Conservation (phyloP, 37 sponge, comb jelly and placozoan genomes). For the Cladorhizidae sp. region DNA sequence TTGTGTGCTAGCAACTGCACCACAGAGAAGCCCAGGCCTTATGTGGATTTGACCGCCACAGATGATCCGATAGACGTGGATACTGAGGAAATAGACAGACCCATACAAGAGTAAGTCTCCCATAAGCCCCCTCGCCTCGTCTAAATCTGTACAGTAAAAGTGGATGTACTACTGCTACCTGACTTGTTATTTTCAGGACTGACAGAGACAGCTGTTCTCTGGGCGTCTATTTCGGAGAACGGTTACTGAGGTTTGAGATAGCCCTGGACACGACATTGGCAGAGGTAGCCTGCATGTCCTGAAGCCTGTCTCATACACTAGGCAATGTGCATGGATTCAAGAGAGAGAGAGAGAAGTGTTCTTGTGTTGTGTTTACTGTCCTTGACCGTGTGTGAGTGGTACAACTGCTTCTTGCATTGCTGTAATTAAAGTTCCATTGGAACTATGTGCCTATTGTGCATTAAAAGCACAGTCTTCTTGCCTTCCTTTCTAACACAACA, state of each 20-base stretch:
- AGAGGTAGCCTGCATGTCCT: neutral
- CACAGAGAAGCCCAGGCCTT: neutral
- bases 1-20: too few relatives aligned
- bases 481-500: too few relatives aligned
- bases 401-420: too few relatives aligned
- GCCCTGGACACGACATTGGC: neutral
- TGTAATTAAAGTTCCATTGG: too few relatives aligned
- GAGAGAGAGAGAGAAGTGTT: too few relatives aligned
- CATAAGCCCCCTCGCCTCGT: neutral
- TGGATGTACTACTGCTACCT: neutral
- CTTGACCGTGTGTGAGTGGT: too few relatives aligned
- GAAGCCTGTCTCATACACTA: too few relatives aligned
- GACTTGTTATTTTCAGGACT: neutral
- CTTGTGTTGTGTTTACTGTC: too few relatives aligned
- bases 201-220: neutral
- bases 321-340: too few relatives aligned
- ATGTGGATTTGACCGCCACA: neutral
- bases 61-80: neutral
- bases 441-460: too few relatives aligned
- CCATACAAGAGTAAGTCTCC: neutral
- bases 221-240: constrained; percentile 1
- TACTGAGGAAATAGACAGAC: neutral
- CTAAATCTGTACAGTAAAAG: neutral
- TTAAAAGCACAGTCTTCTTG: too few relatives aligned
- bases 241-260: neutral